Evolutionary conservation across 1,140 invertebrate species (phyloP), one percentile per base, ranked within the genome.

Genomic region (Paraescarpia echinospica): DNA sequence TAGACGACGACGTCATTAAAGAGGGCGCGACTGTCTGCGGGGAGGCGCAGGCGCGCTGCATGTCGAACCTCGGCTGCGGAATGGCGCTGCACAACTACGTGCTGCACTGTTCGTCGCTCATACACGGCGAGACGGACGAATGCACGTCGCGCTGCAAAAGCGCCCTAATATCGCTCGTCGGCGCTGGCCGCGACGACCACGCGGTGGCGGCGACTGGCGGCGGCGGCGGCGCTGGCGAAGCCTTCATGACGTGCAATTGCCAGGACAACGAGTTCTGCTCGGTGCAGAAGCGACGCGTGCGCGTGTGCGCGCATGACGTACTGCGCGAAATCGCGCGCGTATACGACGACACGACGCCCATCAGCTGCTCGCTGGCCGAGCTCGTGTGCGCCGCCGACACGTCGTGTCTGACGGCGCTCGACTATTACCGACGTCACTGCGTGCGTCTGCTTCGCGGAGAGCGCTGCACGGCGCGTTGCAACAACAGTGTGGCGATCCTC

Each of bases 331-430:
- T 95, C 93, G 59, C 93, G 31, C 93, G 92, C 33, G 89, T 95
- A 0, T 90, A 94, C 41, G 94, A 94, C 90, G 91, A 93, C 5
- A 41, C 92, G 1, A 92, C 92, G 1, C 35, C 93, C 5, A 93
- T 95, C 35, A 94, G 93, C 41, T 95, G 95, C 92, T 93, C 93
- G 6, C 93, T 95, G 48, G 95, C 95, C 8, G 77, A 92, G 33
- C 94, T 93, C 93, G 93, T 95, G 59, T 95, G 95, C 91, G 94
- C 95, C 92, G 95, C 95, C 14, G 95, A 95, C 93, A 95, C 94
- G 14, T 93, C 94, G 14, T 95, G 95, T 91, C 93, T 93, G 33
- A 93, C 94, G 33, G 95, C 95, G 14, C 92, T 95, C 77, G 89
- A 93, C 12, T 95, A 94, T 93, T 95, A 95, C 93, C 91, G 90